These are phyloP conservation scores for Motacilla tschutschensis DNA, from an alignment of 2,113 vertebrate genomes.

Conservation along the genomic window DNA sequence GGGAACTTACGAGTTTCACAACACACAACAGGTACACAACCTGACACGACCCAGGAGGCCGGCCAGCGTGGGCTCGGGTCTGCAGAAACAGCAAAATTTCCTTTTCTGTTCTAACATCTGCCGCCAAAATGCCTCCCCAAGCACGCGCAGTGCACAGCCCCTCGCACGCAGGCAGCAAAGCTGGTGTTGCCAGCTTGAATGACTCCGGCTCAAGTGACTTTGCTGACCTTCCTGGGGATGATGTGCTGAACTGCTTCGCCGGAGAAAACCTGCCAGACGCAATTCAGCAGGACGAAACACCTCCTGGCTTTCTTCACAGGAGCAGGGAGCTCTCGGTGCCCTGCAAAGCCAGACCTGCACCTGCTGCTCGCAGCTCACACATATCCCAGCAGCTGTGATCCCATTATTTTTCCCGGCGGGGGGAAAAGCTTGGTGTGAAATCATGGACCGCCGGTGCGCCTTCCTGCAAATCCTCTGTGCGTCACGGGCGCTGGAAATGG, in stretches of 20 bases:
- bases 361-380: fast-evolving
- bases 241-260: fast-evolving
- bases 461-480: background rate
- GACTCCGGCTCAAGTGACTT: background rate
- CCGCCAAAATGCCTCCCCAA: background rate
- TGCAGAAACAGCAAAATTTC: background rate
- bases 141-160: fast-evolving
- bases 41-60: background rate
- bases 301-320: background rate
- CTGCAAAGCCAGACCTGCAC: background rate
- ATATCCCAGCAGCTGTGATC: fast-evolving
- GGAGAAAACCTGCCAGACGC: background rate
- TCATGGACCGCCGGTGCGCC: fast-evolving
- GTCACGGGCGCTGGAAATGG: fast-evolving
- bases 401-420: background rate
- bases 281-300: background rate
- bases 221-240: fast-evolving
- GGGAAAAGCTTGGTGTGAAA: background rate
- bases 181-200: too few relatives aligned
- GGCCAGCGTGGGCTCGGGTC: fast-evolving
- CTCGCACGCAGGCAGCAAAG: fast-evolving
- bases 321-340: fast-evolving
- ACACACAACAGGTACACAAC: too few relatives aligned
- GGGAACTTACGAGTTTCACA: background rate
- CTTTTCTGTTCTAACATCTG: background rate